Percentiles rank a stretch among this genome's conserved stretches.
Conservation (phyloP, 2,113 vertebrate genomes). For the Smithornis capensis region DNA sequence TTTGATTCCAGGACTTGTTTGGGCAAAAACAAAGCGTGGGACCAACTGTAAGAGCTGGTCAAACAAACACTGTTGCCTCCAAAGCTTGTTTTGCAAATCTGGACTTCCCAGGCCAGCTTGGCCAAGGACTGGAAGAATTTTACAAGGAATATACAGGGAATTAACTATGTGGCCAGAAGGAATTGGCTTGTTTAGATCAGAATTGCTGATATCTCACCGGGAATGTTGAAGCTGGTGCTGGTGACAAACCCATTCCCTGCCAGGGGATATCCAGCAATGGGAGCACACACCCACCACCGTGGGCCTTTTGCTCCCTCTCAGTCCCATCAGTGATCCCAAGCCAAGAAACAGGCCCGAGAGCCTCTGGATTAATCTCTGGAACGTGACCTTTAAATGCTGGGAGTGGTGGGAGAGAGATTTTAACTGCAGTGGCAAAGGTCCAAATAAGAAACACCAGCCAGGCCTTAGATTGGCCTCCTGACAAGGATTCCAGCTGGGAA, state of each 20-base stretch:
- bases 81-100: neutral
- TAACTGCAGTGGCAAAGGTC: neutral
- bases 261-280: neutral
- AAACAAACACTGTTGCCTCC: neutral
- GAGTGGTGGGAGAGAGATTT: slow-evolving; percentile 47
- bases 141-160: neutral
- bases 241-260: rapidly evolving
- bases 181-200: neutral
- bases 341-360: neutral
- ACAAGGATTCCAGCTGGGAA: neutral
- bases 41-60: neutral
- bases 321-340: neutral
- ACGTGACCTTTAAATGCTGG: slow-evolving; percentile 34
- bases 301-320: rapidly evolving
- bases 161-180: neutral
- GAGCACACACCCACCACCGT: neutral
- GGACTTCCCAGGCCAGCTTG: neutral
- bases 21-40: neutral
- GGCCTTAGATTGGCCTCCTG: slow-evolving; percentile 20
- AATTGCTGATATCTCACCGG: rapidly evolving
- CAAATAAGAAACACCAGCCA: slow-evolving; percentile 21
- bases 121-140: neutral
- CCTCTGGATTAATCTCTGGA: neutral
- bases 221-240: rapidly evolving
- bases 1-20: neutral